These are phyloP conservation scores for Shargacucullia verbasci DNA, from an alignment of 2,888 invertebrate species.

Conservation along the genomic window DNA sequence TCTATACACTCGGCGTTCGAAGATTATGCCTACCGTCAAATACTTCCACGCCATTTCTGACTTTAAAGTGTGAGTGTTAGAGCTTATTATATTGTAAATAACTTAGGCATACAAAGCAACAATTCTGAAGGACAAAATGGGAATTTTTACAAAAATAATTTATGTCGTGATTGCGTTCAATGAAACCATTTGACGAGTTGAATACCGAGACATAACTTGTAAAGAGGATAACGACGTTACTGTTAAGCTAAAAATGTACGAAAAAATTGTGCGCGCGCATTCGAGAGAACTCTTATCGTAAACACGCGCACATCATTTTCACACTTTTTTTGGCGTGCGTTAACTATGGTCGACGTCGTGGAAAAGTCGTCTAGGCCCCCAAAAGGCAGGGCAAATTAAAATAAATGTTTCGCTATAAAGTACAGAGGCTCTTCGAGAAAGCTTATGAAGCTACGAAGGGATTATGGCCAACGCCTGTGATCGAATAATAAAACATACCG, in stretches of 20 bases:
- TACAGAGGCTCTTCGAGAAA: constrained; percentile 14
- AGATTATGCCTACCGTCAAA: constrained; percentile 22
- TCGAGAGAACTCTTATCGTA: no score
- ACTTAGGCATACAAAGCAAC: constrained; percentile 7
- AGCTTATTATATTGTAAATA: constrained; percentile 14
- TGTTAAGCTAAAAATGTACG: no score
- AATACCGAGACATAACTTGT: neutral
- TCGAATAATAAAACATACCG: no score
- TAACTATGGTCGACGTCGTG: no score
- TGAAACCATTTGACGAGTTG: neutral
- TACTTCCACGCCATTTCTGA: constrained; percentile 28
- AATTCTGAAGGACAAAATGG: constrained; percentile 10
- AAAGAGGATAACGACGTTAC: neutral
- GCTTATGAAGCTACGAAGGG: constrained; percentile 6
- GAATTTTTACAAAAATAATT: constrained; percentile 20
- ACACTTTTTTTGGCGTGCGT: no score
- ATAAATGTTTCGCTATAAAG: constrained; percentile 19
- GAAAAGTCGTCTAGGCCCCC: no score
- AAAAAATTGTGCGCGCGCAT: no score
- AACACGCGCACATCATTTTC: no score
- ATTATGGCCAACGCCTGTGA: neutral
- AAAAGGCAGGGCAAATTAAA: constrained; percentile 19
- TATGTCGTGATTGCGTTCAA: constrained; percentile 37
- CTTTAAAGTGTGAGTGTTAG: constrained; percentile 27
- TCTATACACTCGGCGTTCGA: constrained; percentile 33